These are phyloP conservation scores for Artemia sinica DNA, from an alignment of 2,888 invertebrate species.

Conservation along the genomic window DNA sequence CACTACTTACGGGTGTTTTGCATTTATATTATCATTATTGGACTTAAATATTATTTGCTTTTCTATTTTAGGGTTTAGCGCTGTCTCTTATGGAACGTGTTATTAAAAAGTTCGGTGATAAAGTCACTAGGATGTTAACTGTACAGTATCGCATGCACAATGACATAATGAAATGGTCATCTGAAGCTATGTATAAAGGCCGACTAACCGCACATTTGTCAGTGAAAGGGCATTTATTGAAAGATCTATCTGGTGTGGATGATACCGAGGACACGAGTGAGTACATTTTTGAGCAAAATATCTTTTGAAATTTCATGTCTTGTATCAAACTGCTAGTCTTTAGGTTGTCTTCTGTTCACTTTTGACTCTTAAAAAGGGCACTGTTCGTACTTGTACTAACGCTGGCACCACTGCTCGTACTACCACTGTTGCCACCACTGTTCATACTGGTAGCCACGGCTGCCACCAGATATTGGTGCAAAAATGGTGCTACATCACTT, in stretches of 20 bases:
- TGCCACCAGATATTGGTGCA: too few species aligned
- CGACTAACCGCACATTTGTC: conserved; percentile 34
- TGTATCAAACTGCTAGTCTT: background rate
- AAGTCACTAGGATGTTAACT: conserved; percentile 34
- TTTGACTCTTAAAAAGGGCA: background rate
- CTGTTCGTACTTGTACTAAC: too few species aligned
- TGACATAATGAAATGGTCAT: conserved; percentile 39
- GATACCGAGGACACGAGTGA: conserved; percentile 32
- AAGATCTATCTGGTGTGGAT: conserved; percentile 33
- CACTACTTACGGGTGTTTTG: too few species aligned
- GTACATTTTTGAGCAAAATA: conserved; percentile 16
- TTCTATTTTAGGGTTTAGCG: conserved; percentile 30
- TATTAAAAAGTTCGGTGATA: conserved; percentile 29
- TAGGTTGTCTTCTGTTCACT: background rate
- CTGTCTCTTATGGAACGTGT: conserved; percentile 38
- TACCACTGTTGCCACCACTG: too few species aligned
- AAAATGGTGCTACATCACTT: too few species aligned
- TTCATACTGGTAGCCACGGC: too few species aligned
- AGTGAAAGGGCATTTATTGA: conserved; percentile 36
- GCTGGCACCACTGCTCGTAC: too few species aligned
- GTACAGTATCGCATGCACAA: conserved; percentile 41
- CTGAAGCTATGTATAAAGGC: conserved; percentile 36
- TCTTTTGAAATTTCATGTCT: conserved; percentile 13
- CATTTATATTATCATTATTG: too few species aligned
- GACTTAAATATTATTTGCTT: too few species aligned